phyloP scores from a whole-genome alignment of 1,140 invertebrate genomes.

The Phthorimaea operculella region DNA sequence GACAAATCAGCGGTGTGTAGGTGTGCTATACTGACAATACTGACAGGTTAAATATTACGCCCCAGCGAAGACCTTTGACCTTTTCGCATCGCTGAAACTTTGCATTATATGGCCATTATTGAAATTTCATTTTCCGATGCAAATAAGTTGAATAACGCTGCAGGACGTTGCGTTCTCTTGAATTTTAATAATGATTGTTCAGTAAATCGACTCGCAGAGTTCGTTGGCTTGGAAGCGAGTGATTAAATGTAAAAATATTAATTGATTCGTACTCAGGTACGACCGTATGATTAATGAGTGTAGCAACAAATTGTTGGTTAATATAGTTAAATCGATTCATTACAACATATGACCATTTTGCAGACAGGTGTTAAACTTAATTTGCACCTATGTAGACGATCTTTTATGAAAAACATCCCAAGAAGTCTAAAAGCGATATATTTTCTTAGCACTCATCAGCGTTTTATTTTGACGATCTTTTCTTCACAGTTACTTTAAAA shows the following conservation, averaged over 20 bases:
- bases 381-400: no score
- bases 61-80: background rate
- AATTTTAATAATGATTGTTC: background rate
- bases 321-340: background rate
- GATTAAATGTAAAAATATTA: slow-evolving; percentile 1
- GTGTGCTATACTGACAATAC: slow-evolving; percentile 8
- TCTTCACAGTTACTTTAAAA: no score
- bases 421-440: no score
- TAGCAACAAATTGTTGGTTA: background rate
- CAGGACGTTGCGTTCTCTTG: background rate
- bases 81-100: background rate
- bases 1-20: slow-evolving; percentile 20
- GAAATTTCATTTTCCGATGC: background rate
- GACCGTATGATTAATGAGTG: background rate
- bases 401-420: no score
- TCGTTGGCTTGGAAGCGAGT: background rate
- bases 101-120: background rate
- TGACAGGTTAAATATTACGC: background rate
- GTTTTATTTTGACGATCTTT: no score
- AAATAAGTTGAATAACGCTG: background rate
- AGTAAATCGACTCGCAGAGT: background rate
- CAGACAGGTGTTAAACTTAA: no score
- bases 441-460: no score
- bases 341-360: no score
- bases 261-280: background rate